Evolutionary conservation across 2,888 invertebrate species (phyloP).

Genomic region (Anorthoa munda): DNA sequence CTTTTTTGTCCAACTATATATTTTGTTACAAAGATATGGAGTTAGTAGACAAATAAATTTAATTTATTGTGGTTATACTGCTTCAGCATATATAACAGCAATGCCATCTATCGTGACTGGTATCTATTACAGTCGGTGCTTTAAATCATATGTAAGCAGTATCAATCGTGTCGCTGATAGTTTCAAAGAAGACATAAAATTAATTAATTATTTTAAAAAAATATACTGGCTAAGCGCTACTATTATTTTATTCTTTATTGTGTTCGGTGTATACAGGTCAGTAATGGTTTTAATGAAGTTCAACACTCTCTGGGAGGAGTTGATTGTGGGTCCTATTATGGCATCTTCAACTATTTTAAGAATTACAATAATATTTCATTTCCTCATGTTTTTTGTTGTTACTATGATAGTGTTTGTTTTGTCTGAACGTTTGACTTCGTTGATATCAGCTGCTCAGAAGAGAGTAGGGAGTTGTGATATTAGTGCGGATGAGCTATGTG

Average conservation of each 20-base stretch:
- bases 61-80: neutral
- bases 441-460: neutral
- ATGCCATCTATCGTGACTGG: neutral
- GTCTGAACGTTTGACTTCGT: conserved; percentile 4
- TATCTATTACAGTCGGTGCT: neutral
- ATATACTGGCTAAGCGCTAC: neutral
- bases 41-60: neutral
- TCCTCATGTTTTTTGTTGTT: neutral
- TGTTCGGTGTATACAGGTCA: neutral
- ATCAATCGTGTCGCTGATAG: neutral
- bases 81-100: neutral
- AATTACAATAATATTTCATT: conserved; percentile 8
- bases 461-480: neutral
- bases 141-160: neutral
- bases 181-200: conserved; percentile 1
- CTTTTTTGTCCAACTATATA: neutral
- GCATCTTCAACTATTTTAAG: conserved; percentile 13
- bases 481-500: neutral
- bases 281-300: neutral
- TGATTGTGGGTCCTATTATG: neutral
- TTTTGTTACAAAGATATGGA: too few species aligned
- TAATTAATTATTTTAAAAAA: neutral
- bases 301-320: neutral
- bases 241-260: neutral
- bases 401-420: conserved; percentile 5